Evolutionary conservation across 1,140 invertebrate genomes (phyloP).

Genomic region (Drosophila nebulosa): DNA sequence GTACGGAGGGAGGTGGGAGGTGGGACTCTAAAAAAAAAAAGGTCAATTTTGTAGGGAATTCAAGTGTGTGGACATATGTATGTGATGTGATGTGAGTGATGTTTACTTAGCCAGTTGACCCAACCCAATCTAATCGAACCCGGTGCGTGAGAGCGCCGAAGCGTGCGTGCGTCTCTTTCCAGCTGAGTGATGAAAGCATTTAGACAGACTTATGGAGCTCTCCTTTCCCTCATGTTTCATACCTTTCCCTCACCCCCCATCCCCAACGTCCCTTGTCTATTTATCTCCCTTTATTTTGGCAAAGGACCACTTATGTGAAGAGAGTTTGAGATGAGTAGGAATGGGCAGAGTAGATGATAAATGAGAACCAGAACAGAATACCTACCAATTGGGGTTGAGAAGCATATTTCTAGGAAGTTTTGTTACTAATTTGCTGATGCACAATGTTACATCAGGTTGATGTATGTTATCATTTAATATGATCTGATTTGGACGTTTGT

Average conservation of each 20-base stretch:
- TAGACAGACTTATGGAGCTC: constrained; percentile 45
- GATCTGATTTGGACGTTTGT: no score
- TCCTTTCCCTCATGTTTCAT: neutral
- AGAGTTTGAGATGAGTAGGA: neutral
- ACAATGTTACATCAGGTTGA: no score
- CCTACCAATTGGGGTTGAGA: neutral
- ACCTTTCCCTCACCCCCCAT: neutral
- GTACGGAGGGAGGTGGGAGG: neutral
- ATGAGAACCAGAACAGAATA: neutral
- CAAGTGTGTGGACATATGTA: constrained; percentile 11
- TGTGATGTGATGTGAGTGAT: constrained; percentile 20
- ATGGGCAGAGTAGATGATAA: neutral
- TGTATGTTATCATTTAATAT: no score
- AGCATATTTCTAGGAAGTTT: neutral
- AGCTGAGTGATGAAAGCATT: constrained; percentile 76
- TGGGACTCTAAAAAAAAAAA: constrained; percentile 1
- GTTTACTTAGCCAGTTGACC: constrained; percentile 3
- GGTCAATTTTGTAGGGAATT: constrained; percentile 25
- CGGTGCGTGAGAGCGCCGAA: constrained; percentile 56
- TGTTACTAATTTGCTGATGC: no score
- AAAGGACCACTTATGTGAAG: constrained; percentile 57
- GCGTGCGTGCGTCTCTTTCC: constrained; percentile 64
- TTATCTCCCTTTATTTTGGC: constrained; percentile 25
- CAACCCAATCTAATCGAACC: constrained; percentile 4
- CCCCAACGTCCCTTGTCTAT: neutral